phyloP scores from a whole-genome alignment of 35 echinoderm and acorn worm species.

The Strongylocentrotus purpuratus region DNA sequence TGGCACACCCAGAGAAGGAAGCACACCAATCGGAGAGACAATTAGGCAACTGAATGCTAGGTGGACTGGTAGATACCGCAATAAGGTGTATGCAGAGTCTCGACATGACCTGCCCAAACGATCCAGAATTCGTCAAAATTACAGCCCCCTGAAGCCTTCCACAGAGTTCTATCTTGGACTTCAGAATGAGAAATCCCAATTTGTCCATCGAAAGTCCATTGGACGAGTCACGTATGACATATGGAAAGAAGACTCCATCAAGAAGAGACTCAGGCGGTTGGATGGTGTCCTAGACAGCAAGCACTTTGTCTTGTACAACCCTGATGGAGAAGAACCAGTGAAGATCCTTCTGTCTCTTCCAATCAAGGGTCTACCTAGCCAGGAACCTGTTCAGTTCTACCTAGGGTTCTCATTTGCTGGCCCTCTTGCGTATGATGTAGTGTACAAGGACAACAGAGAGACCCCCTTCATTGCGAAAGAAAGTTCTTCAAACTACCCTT shows the following conservation, averaged over 20 bases:
- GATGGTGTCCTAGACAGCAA: not conserved
- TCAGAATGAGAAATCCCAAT: not conserved
- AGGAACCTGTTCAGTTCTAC: constrained; percentile 58
- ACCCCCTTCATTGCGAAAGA: constrained; percentile 17
- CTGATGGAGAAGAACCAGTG: not conserved
- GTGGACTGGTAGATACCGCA: constrained; percentile 20
- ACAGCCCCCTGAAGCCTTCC: not conserved
- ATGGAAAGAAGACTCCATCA: not conserved
- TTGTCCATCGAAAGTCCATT: constrained; percentile 11
- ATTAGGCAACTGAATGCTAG: not conserved
- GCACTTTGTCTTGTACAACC: not conserved
- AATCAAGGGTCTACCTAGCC: constrained; percentile 12
- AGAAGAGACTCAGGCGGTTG: not conserved
- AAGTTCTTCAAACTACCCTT: not conserved
- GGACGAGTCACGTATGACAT: not conserved
- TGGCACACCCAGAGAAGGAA: not conserved
- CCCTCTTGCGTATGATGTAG: constrained; percentile 70
- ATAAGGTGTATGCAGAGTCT: not conserved
- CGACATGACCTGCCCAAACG: not conserved
- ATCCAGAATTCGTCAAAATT: not conserved
- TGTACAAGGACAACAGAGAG: constrained; percentile 16
- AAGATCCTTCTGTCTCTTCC: constrained; percentile 43
- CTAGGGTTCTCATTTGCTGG: constrained; percentile 69
- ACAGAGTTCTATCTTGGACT: constrained; percentile 42
- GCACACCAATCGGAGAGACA: not conserved